Percentiles rank a stretch among this genome's conserved stretches.
Evolutionary conservation across 2,113 vertebrate genomes (phyloP).

Genomic region (Lophochroa leadbeateri): DNA sequence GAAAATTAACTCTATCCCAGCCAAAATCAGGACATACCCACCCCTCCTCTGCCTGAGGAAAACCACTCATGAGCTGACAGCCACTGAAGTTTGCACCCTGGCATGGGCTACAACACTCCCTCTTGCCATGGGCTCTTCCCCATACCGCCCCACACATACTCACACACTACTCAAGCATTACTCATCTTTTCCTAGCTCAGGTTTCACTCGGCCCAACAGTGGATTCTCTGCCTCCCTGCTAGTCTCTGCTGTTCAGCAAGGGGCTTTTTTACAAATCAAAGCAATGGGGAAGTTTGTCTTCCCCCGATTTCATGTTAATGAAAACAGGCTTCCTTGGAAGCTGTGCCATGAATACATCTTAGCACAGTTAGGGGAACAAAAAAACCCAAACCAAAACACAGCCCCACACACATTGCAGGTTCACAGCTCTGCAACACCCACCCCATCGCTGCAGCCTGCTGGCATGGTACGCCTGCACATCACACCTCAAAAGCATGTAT

Average conservation of each 20-base stretch:
- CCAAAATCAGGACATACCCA: neutral
- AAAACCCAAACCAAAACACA: neutral
- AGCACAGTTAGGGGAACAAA: neutral
- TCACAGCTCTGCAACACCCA: neutral
- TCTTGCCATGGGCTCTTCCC: neutral
- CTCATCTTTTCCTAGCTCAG: neutral
- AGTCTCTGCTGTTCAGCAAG: neutral
- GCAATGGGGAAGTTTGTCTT: neutral
- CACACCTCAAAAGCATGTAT: neutral
- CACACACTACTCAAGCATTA: rapidly evolving
- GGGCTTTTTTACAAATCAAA: neutral
- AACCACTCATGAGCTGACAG: neutral
- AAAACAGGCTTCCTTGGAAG: slow-evolving; percentile 40
- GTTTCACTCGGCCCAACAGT: neutral
- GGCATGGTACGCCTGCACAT: neutral
- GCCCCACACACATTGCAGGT: neutral
- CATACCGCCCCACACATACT: rapidly evolving
- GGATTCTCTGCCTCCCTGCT: neutral
- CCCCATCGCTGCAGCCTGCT: neutral
- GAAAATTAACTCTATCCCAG: neutral
- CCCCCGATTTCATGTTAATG: neutral
- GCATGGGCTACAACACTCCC: rapidly evolving
- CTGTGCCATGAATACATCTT: slow-evolving; percentile 4
- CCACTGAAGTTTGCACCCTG: neutral
- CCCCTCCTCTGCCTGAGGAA: neutral